Percentiles rank a stretch among this genome's conserved stretches.
These are phyloP conservation scores for Hydriomena furcata DNA, from an alignment of 2,888 invertebrate species.

Conservation along the genomic window DNA sequence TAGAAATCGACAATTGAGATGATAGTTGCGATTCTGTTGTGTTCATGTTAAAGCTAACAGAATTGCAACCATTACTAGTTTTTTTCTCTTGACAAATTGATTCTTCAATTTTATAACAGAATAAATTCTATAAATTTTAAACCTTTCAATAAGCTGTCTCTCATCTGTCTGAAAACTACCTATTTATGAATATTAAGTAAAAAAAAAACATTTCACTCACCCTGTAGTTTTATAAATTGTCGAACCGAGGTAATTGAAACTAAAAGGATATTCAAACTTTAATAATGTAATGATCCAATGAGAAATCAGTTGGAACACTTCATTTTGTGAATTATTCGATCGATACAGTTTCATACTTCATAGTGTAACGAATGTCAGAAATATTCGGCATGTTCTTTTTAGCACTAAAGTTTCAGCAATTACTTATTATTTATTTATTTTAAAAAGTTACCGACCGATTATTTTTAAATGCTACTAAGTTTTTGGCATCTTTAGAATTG, in stretches of 20 bases:
- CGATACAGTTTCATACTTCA: conserved; percentile 61
- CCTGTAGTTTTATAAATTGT: conserved; percentile 43
- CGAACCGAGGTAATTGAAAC: conserved; percentile 62
- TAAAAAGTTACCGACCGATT: no score
- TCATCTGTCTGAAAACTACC: no score
- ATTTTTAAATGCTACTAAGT: no score
- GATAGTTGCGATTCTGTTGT: no score
- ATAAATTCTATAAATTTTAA: no score
- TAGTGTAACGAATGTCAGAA: conserved; percentile 43
- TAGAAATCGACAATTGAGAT: no score
- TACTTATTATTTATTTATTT: neutral
- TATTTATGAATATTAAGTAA: neutral
- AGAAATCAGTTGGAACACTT: conserved; percentile 54
- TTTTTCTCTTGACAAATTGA: no score
- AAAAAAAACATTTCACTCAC: conserved; percentile 24
- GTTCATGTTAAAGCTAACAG: no score
- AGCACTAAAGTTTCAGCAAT: conserved; percentile 1
- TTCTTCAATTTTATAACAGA: no score
- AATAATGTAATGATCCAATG: conserved; percentile 60
- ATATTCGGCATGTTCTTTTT: conserved; percentile 42
- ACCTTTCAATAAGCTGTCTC: no score
- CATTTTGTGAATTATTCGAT: conserved; percentile 56
- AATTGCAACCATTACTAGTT: no score
- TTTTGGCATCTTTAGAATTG: no score
- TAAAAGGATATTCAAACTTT: conserved; percentile 52